Evolutionary conservation across 2,888 invertebrate genomes (phyloP), one percentile per base, ranked within the genome.

Genomic region (Drosophila diplacantha): DNA sequence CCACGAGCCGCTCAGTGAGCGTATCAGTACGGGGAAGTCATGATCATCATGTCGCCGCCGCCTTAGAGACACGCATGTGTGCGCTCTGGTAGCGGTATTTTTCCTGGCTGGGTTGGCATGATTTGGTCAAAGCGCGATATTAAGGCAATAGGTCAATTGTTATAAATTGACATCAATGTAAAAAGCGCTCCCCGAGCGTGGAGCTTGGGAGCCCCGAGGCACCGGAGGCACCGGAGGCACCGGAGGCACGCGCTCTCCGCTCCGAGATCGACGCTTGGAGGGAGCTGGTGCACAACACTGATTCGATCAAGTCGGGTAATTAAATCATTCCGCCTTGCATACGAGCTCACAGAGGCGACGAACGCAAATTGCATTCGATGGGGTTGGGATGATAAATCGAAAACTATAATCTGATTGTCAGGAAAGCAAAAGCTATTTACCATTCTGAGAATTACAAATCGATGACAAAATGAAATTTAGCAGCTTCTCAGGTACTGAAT

Each of bases 131-230:
- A 76, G 73, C 76, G 74, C 75, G 80, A 79, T 79, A 82, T 75
- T 84, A 76, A 83, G 84, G 85, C 84, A 86, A 84, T 83, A 86
- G 84, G 84, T 84, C 86, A 84, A 84, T 84, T 84, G 72, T 75
- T 78, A 76, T 86, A 86, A 84, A 84, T 84, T 84, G 85, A 74
- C 83, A 84, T 81, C 77, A 85, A 83, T 82, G 82, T 83, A 75
- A 85, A 76, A 75, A 75, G 62, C 79, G 72, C 70, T 76, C 66
- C 63, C 64, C 62, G 55, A 56, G 8, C 50, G 29, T 24, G 32
- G 20, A 54, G 64, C 29, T 32, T 43, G 34, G 38, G 6, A n/a
- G 44, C 38, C 38, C 37, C 46, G 8, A 14, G 47, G 20, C 41
- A 51, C 29, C 22, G 44, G 35, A 58, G 72, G 77, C 74, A 50